Conservation (phyloP, 2,888 invertebrate species). For the Melitaea athalia region DNA sequence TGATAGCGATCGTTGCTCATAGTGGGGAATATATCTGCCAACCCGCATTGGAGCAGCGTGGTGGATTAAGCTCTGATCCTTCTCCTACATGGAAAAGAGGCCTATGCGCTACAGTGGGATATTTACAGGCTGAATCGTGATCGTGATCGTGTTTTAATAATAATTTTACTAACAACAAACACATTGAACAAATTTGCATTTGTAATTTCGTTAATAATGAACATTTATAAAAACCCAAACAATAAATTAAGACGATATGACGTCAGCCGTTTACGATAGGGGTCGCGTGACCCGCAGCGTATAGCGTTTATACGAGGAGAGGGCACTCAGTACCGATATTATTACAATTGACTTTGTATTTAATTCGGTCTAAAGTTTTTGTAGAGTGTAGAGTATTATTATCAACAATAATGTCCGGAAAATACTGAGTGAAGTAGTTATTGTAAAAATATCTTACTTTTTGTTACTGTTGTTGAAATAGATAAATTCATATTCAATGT, state of each 20-base stretch:
- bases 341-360: conserved; percentile 34
- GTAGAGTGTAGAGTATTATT: conserved; percentile 14
- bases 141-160: too few species aligned
- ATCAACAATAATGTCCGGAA: neutral
- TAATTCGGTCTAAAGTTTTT: conserved; percentile 17
- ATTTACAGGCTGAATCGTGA: too few species aligned
- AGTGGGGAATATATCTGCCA: too few species aligned
- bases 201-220: conserved; percentile 38
- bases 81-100: too few species aligned
- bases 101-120: too few species aligned
- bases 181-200: conserved; percentile 6
- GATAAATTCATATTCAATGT: too few species aligned
- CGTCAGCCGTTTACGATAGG: conserved; percentile 52
- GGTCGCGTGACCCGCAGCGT: conserved; percentile 68
- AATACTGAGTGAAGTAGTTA: neutral
- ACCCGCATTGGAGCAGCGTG: too few species aligned
- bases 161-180: neutral
- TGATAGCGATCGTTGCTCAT: too few species aligned
- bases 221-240: conserved; percentile 39
- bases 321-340: conserved; percentile 33
- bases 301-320: conserved; percentile 37
- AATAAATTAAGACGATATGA: conserved; percentile 47
- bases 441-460: neutral
- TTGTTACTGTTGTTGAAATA: neutral
- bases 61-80: too few species aligned